These are phyloP conservation scores for Corythucha ciliata DNA, from an alignment of 2,888 invertebrate species.

Conservation along the genomic window DNA sequence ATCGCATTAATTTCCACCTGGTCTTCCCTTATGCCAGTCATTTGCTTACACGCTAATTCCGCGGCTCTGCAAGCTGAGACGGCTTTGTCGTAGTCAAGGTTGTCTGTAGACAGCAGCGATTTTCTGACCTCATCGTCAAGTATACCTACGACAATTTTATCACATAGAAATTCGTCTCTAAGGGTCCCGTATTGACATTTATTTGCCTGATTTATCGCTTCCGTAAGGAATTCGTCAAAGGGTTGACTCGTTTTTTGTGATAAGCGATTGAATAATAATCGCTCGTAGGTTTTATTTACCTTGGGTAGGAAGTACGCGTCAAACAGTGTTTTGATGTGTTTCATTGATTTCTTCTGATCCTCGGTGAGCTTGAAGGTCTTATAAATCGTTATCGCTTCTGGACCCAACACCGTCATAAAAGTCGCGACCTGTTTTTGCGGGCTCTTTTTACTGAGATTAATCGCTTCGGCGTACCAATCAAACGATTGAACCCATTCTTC, in stretches of 20 bases:
- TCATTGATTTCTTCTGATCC: background rate
- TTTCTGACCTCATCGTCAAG: constrained; percentile 5
- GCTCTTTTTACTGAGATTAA: background rate
- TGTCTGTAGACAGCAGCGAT: background rate
- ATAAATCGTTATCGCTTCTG: background rate
- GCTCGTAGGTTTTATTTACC: constrained; percentile 8
- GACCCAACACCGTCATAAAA: constrained; percentile 9
- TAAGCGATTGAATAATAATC: constrained; percentile 9
- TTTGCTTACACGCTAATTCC: background rate
- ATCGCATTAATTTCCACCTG: background rate
- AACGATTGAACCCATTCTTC: constrained; percentile 5
- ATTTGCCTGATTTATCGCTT: background rate
- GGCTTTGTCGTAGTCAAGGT: background rate
- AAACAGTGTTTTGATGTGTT: background rate
- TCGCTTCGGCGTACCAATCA: constrained; percentile 8
- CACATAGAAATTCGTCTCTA: background rate
- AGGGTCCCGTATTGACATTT: background rate
- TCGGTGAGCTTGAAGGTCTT: constrained; percentile 1
- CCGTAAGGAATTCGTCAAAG: constrained; percentile 3
- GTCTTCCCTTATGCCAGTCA: background rate
- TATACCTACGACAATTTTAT: constrained; percentile 13
- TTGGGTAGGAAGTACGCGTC: constrained; percentile 2
- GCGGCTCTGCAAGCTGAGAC: background rate
- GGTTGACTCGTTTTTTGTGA: background rate
- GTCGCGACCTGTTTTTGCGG: constrained; percentile 3